phyloP scores from a whole-genome alignment of 2,797 vertebrate species.

The Clarias platycephalus region DNA sequence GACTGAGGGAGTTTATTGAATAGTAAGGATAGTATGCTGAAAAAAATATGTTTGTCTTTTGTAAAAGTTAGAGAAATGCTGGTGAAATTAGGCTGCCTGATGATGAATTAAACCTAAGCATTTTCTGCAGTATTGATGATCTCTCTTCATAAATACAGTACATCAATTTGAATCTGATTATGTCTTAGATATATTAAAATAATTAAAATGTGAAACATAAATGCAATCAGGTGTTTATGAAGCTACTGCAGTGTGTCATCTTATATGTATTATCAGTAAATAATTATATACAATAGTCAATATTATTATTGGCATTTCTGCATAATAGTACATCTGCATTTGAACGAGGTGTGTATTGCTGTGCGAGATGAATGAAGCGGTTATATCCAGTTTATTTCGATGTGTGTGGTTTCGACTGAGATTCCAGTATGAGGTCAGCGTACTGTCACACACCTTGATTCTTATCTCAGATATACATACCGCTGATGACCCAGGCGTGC shows the following conservation, averaged over 20 bases:
- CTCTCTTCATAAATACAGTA: not conserved
- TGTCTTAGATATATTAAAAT: too few species aligned
- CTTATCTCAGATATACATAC: not conserved
- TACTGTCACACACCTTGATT: not conserved
- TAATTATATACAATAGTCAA: too few species aligned
- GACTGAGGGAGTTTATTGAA: too few species aligned
- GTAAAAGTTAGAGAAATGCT: not conserved
- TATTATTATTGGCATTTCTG: not conserved
- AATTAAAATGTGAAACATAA: not conserved
- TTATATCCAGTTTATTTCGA: not conserved
- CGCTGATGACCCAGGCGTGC: not conserved
- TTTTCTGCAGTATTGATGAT: not conserved
- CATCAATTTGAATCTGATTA: not conserved
- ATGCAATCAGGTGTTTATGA: not conserved
- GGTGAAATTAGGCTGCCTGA: not conserved
- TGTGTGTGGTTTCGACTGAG: conserved; percentile 22
- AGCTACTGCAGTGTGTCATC: not conserved
- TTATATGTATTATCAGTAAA: not conserved
- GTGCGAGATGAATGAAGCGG: not conserved
- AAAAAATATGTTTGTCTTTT: too few species aligned
- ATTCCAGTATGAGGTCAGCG: conserved; percentile 30
- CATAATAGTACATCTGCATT: not conserved
- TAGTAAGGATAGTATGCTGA: too few species aligned
- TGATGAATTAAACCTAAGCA: too few species aligned
- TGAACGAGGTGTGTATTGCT: not conserved